Evolutionary conservation across 2,113 vertebrate species (phyloP), one percentile per base, ranked within the genome.

Genomic region (Cyprinodon variegatus): DNA sequence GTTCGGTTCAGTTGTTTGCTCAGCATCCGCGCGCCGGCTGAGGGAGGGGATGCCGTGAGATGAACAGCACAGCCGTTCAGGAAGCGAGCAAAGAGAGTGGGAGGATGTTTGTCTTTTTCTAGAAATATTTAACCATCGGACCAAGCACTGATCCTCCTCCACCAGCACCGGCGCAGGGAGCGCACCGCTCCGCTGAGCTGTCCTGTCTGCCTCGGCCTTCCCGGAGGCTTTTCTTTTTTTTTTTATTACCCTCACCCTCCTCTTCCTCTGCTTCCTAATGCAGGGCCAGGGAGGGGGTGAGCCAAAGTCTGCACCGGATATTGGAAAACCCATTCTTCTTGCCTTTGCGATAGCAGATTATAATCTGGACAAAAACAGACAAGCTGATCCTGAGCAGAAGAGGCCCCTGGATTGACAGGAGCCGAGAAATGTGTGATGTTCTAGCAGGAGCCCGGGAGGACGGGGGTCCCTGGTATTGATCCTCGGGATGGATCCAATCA

Each of bases 221-320:
- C 67, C 65, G 67, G 59, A 53, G 17, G 37, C 38, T 37, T 15
- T 6, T 37, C 11, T 74, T 38, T 22, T 20, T 57, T 74, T 38
- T 22, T 38, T 7, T 6, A 79, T 38, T 29, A 83, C 78, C 72
- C 79, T 76, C 71, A 45, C 45, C 48, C 76, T 64, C 50, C 72
- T 72, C 89, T 85, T 79, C 83, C 85, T 89, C 82, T 85, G 40
- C 83, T 86, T 90, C 89, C 88, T 87, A 78, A 90, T 88, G 88
- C 90, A 89, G 86, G 87, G 81, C 83, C 79, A 69, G 86, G 91
- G 82, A 83, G 89, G 84, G 83, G 87, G 81, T 69, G 89, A 90
- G 86, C 85, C 86, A 74, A 91, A 92, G 87, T 89, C 89, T 91
- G 89, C 86, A 92, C 92, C 92, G 91, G 92, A 93, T 92, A 93